Evolutionary conservation across 2,888 invertebrate species (phyloP).

Genomic region (Elysia crispata): DNA sequence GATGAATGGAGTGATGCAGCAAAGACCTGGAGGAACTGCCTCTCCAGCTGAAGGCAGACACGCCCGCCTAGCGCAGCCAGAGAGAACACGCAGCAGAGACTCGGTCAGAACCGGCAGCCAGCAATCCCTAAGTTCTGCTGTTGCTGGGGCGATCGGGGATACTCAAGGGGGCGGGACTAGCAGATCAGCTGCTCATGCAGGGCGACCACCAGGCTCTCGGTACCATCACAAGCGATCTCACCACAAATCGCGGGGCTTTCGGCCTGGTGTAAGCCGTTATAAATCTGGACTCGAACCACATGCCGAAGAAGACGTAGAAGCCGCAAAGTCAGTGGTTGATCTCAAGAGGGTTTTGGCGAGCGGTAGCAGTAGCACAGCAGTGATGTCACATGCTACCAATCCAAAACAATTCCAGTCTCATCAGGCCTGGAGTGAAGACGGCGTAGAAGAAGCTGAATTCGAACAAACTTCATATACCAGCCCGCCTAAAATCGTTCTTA

Average conservation of each 20-base stretch:
- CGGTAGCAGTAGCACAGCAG: background rate
- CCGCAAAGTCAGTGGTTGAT: conserved; percentile 21
- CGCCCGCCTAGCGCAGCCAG: background rate
- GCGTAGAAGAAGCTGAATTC: background rate
- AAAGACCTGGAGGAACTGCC: background rate
- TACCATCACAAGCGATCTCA: conserved; percentile 11
- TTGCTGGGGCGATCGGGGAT: background rate
- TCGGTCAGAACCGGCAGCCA: background rate
- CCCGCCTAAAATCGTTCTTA: too few species aligned
- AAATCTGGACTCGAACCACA: conserved; percentile 30
- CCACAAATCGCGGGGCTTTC: conserved; percentile 30
- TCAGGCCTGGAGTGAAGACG: background rate
- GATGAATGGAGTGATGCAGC: background rate
- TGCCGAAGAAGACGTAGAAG: conserved; percentile 43
- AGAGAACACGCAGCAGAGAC: background rate
- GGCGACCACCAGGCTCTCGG: background rate
- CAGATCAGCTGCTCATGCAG: background rate
- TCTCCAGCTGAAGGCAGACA: background rate
- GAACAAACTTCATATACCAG: too few species aligned
- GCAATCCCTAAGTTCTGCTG: background rate
- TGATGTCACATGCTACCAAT: too few species aligned
- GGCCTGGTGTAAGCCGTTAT: conserved; percentile 11
- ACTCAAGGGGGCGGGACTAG: background rate
- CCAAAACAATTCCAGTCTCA: too few species aligned
- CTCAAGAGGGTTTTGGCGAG: background rate